Percentiles rank a stretch among this genome's conserved stretches.
Evolutionary conservation across 1,140 invertebrate species (phyloP).

Genomic region (Panulirus ornatus): DNA sequence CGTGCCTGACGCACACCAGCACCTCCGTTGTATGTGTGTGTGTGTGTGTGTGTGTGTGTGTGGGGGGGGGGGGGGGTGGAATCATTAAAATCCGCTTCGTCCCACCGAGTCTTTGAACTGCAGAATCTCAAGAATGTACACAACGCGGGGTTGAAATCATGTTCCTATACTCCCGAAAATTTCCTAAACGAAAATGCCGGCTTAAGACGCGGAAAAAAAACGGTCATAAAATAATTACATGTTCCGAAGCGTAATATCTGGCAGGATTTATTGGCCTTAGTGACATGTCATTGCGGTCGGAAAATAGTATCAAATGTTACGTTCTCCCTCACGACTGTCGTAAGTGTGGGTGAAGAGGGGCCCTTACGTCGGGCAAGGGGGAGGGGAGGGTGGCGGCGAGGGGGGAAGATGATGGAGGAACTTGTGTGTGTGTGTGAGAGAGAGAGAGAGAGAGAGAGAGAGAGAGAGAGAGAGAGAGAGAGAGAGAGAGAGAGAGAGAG

Average conservation of each 20-base stretch:
- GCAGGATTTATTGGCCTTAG: constrained; percentile 51
- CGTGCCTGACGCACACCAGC: too few relatives aligned
- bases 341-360: not conserved
- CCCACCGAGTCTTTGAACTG: too few relatives aligned
- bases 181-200: constrained; percentile 24
- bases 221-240: constrained; percentile 37
- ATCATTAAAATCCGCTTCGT: too few relatives aligned
- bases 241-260: constrained; percentile 25
- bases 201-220: constrained; percentile 33
- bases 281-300: constrained; percentile 52
- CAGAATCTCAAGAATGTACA: too few relatives aligned
- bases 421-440: not conserved
- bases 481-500: not conserved
- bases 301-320: constrained; percentile 62
- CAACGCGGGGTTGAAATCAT: too few relatives aligned
- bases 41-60: too few relatives aligned
- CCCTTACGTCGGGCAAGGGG: not conserved
- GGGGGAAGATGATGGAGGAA: not conserved
- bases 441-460: not conserved
- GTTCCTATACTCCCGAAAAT: constrained; percentile 11
- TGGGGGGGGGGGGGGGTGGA: too few relatives aligned
- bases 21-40: too few relatives aligned
- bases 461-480: not conserved
- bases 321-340: constrained; percentile 45
- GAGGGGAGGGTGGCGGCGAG: constrained; percentile 3